phyloP scores from a whole-genome alignment of 2,113 vertebrate genomes.

The Thunnus maccoyii region DNA sequence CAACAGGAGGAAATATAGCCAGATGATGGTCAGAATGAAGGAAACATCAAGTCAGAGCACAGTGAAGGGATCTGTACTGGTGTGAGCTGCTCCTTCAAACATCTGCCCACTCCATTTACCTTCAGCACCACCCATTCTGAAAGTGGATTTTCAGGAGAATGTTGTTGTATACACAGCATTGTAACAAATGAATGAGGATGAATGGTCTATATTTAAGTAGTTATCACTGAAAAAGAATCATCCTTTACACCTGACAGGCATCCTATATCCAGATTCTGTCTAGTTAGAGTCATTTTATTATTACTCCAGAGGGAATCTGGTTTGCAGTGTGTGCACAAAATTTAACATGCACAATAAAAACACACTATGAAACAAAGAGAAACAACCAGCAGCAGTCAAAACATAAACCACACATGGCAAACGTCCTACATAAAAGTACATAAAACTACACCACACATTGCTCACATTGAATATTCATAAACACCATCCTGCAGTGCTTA shows the following conservation, averaged over 20 bases:
- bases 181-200: background rate
- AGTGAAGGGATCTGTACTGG: conserved; percentile 16
- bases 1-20: conserved; percentile 84
- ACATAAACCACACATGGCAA: no score
- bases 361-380: no score
- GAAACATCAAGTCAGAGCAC: conserved; percentile 54
- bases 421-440: no score
- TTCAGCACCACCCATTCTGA: background rate
- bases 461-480: no score
- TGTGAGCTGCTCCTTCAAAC: conserved; percentile 49
- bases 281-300: background rate
- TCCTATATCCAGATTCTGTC: background rate
- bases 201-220: background rate
- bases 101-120: conserved; percentile 44
- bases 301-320: no score
- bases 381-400: no score
- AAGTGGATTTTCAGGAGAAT: conserved; percentile 10
- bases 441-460: no score
- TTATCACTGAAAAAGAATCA: background rate
- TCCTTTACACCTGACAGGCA: background rate
- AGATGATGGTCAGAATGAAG: conserved; percentile 70
- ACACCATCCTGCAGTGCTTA: no score
- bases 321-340: no score
- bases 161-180: background rate
- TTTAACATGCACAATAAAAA: no score